Evolutionary conservation across 2,888 invertebrate genomes (phyloP), one percentile per base, ranked within the genome.

Genomic region (Drosophila fulvimacula): DNA sequence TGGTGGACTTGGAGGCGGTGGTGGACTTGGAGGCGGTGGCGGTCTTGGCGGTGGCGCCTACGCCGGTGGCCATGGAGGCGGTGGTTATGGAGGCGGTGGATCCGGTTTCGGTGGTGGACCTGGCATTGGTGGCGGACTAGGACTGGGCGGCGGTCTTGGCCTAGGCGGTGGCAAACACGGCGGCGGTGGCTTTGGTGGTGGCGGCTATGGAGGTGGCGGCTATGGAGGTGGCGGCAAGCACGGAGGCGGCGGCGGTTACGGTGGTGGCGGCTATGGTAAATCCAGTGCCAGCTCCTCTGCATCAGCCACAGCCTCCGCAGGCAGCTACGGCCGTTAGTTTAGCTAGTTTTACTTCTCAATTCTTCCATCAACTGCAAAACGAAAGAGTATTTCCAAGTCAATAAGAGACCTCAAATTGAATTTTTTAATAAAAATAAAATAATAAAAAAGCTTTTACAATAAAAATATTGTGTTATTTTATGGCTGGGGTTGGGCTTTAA

Each of bases 281-380:
- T 55, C 73, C n/a, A 51, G 65, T 32, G 71, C 82, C 32, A 70
- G 68, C 39, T 57, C 86, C 9, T 74, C 79, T 30, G 74, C 82
- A 9, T 42, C 73, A 3, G 68, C 82, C 4, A 44, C 71, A 41
- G 53, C 76, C 11, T 38, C 68, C 5, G 32, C 61, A 3, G 68
- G 72, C 41, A n/a, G 76, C 68, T 38, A 70, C 39, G 51, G 73
- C 21, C 49, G 76, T 72, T 56, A 79, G 53, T 38, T 46, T 41
- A 56, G 68, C 42, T 27, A n/a, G 19, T 10, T 32, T 38, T 58
- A 21, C 17, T 39, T 38, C 17, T 6, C 42, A 17, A 42, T 56
- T 49, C 51, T 34, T 11, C 17, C 11, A 11, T 32, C 36, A 57
- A 60, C 34, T 27, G 2, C 19, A 19, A 36, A 53, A 58, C 46